Evolutionary conservation across 2,113 vertebrate species (phyloP).

Genomic region (Circaetus gallicus): DNA sequence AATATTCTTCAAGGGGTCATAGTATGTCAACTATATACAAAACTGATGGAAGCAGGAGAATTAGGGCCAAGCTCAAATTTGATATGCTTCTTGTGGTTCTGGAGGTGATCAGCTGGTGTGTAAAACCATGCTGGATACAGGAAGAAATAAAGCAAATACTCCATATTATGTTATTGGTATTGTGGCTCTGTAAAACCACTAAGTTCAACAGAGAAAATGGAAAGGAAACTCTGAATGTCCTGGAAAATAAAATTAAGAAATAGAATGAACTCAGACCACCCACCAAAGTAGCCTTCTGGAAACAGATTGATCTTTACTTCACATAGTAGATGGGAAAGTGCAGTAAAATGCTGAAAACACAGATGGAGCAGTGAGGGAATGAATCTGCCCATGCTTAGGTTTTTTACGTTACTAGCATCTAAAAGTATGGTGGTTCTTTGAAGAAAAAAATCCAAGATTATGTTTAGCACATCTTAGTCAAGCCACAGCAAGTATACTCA

Average conservation of each 20-base stretch:
- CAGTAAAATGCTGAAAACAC: background rate
- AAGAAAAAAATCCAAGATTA: background rate
- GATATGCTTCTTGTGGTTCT: background rate
- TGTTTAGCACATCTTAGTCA: background rate
- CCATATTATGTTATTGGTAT: background rate
- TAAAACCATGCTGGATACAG: background rate
- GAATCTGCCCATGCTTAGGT: background rate
- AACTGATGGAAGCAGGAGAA: conserved; percentile 20
- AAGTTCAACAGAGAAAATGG: background rate
- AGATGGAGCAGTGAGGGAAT: background rate
- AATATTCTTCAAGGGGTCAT: conserved; percentile 27
- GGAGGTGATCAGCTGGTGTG: background rate
- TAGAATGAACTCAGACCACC: conserved; percentile 54
- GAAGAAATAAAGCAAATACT: conserved; percentile 39
- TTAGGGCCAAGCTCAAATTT: conserved; percentile 21
- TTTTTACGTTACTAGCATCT: background rate
- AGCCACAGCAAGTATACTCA: background rate
- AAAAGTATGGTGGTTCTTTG: background rate
- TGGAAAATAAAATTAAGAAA: conserved; percentile 56
- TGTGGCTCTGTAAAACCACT: conserved; percentile 4
- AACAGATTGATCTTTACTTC: conserved; percentile 48
- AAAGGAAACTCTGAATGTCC: conserved; percentile 33
- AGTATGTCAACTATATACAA: background rate
- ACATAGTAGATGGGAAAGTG: background rate
- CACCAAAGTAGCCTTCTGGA: conserved; percentile 50